Conservation (phyloP, 2,113 vertebrate species). For the Psittacara wagleri region DNA sequence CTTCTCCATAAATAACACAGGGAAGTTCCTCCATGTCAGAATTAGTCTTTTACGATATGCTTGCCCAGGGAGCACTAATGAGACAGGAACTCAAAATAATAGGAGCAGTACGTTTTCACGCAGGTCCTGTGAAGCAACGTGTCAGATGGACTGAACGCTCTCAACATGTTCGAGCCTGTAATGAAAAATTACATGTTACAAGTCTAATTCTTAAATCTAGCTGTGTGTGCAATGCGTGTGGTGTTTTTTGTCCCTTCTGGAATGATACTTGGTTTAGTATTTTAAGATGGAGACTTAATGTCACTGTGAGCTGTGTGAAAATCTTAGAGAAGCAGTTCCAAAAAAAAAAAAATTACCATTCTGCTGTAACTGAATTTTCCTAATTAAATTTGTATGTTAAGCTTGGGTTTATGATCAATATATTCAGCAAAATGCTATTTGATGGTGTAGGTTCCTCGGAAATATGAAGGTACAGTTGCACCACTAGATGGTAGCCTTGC, state of each 20-base stretch:
- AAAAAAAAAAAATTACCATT: neutral
- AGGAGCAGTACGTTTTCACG: rapidly evolving
- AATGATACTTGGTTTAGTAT: neutral
- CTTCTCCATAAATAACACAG: neutral
- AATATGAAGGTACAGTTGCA: neutral
- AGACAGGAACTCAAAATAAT: neutral
- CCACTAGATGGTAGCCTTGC: conserved; percentile 64
- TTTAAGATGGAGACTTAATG: neutral
- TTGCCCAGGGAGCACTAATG: neutral
- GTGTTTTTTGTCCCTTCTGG: neutral
- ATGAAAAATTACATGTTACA: neutral
- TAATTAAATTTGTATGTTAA: neutral
- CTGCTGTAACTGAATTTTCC: neutral
- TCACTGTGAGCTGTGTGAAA: neutral
- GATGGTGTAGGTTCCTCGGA: neutral
- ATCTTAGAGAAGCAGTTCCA: neutral
- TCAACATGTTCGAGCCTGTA: neutral
- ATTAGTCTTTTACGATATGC: neutral
- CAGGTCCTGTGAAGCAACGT: neutral
- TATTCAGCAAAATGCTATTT: neutral
- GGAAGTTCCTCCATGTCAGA: neutral
- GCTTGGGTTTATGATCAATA: neutral
- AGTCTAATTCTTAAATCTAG: neutral
- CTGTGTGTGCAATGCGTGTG: neutral
- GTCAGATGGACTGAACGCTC: neutral